Evolutionary conservation across 2,797 vertebrate genomes (phyloP).

Genomic region (Alauda arvensis): DNA sequence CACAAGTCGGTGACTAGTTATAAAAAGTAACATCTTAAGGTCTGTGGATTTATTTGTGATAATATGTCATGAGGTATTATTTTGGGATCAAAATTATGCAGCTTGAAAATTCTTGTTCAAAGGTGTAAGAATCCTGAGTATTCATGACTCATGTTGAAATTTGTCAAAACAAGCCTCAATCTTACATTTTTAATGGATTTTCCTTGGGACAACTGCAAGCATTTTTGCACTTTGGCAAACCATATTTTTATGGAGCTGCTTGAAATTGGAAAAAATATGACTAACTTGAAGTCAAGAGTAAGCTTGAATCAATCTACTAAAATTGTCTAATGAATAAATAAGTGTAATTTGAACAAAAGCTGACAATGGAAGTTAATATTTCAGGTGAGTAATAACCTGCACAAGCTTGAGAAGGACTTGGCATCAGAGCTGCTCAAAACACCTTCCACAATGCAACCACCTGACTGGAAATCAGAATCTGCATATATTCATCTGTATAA

Average conservation of each 20-base stretch:
- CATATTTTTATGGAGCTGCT: neutral
- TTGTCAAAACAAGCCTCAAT: slow-evolving; percentile 18
- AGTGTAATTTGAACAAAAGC: neutral
- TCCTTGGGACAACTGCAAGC: neutral
- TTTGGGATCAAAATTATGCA: slow-evolving; percentile 35
- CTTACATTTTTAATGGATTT: neutral
- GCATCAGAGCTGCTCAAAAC: neutral
- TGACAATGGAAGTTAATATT: neutral
- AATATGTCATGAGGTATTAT: neutral
- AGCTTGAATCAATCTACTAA: neutral
- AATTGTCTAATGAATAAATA: neutral
- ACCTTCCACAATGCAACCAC: neutral
- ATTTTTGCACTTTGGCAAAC: neutral
- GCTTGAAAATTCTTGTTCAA: slow-evolving; percentile 1
- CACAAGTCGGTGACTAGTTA: neutral
- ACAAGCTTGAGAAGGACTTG: neutral
- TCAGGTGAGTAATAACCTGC: neutral
- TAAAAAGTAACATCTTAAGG: neutral
- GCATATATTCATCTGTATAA: neutral
- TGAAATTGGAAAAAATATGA: neutral
- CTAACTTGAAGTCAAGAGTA: neutral
- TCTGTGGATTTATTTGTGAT: neutral
- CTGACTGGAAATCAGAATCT: neutral
- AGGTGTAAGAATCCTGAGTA: slow-evolving; percentile 1
- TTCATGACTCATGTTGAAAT: slow-evolving; percentile 5